Percentiles rank a stretch among this genome's conserved stretches.
phyloP scores from a whole-genome alignment of 2,113 vertebrate genomes.

The Ptilorrhoa leucosticta region DNA sequence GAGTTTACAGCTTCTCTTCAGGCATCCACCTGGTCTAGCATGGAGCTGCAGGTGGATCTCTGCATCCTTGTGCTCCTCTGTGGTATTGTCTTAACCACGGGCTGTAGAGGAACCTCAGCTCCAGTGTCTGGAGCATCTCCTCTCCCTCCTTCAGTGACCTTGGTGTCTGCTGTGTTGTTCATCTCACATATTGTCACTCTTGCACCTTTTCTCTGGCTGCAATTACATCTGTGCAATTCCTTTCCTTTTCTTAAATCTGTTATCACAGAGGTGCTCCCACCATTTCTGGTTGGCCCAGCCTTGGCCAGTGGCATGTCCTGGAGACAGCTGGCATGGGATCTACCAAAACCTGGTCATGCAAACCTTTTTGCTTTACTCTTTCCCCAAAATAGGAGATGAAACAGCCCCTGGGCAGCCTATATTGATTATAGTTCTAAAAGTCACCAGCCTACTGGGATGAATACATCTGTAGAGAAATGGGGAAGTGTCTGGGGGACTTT shows the following conservation, averaged over 20 bases:
- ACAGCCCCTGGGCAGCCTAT: background rate
- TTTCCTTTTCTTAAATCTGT: background rate
- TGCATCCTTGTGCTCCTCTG: fast-evolving
- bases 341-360: background rate
- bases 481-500: background rate
- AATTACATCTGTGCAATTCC: background rate
- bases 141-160: background rate
- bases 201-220: background rate
- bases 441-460: background rate
- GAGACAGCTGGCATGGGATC: background rate
- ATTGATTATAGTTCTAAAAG: background rate
- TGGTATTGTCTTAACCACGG: background rate
- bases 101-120: background rate
- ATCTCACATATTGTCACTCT: background rate
- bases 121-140: background rate
- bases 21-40: background rate
- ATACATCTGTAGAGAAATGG: background rate
- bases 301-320: fast-evolving
- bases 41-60: background rate
- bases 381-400: background rate
- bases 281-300: background rate
- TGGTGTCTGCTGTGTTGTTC: background rate
- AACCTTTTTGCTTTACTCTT: background rate
- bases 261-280: background rate
- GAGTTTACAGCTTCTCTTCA: background rate